Conservation (phyloP, 2,888 invertebrate genomes). For the Blomia tropicalis region DNA sequence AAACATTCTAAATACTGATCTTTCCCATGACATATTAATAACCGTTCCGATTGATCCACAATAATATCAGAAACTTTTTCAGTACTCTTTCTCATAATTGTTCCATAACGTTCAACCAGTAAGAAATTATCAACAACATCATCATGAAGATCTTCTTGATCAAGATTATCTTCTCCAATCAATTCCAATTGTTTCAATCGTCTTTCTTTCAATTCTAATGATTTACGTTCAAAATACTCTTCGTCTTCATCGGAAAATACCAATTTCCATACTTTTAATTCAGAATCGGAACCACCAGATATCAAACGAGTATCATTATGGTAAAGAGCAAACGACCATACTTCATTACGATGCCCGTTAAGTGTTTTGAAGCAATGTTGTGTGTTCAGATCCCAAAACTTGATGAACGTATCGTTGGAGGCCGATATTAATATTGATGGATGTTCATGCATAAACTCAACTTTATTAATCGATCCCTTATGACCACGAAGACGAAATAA, state of each 20-base stretch:
- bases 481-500: slow-evolving; percentile 76
- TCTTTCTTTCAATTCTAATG: slow-evolving; percentile 2
- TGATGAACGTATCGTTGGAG: slow-evolving; percentile 84
- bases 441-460: slow-evolving; percentile 30
- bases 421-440: slow-evolving; percentile 54
- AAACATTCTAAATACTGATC: slow-evolving; percentile 68
- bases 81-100: slow-evolving; percentile 21
- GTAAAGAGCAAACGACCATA: slow-evolving; percentile 66
- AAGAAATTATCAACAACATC: slow-evolving; percentile 32
- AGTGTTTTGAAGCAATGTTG: slow-evolving; percentile 90
- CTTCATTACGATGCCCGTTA: slow-evolving; percentile 55
- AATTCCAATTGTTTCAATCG: slow-evolving; percentile 2
- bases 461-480: slow-evolving; percentile 61
- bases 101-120: slow-evolving; percentile 21
- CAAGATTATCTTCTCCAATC: slow-evolving; percentile 34
- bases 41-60: slow-evolving; percentile 52
- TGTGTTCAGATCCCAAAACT: slow-evolving; percentile 91
- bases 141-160: slow-evolving; percentile 27
- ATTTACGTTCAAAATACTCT: slow-evolving; percentile 25
- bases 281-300: slow-evolving; percentile 70
- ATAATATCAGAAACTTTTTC: slow-evolving; percentile 31
- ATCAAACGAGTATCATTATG: slow-evolving; percentile 64
- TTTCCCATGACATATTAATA: slow-evolving; percentile 66
- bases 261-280: slow-evolving; percentile 68
- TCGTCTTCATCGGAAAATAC: slow-evolving; percentile 40